These are phyloP conservation scores for Disparrhopalites patrizii DNA, from an alignment of 2,888 invertebrate species.

Conservation along the genomic window DNA sequence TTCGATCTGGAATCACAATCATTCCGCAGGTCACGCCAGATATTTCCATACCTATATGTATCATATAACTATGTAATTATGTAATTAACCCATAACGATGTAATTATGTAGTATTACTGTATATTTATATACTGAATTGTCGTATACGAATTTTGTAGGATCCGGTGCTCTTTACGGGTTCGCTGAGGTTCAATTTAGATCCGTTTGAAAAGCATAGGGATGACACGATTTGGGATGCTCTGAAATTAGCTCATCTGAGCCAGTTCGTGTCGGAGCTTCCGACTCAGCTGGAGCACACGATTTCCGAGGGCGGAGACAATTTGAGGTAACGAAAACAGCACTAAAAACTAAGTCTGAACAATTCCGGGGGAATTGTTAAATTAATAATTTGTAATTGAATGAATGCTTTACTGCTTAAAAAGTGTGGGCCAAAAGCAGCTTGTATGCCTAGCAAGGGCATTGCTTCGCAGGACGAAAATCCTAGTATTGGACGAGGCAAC, in stretches of 20 bases:
- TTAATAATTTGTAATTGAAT: not conserved
- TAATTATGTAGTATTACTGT: not conserved
- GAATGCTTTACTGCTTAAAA: not conserved
- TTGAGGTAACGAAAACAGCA: conserved; percentile 44
- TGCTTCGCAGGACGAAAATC: conserved; percentile 4
- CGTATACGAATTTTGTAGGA: conserved; percentile 9
- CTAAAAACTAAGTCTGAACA: not conserved
- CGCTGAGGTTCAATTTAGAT: conserved; percentile 8
- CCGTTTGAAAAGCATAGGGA: conserved; percentile 9
- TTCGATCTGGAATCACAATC: conserved; percentile 78
- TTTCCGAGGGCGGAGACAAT: conserved; percentile 51
- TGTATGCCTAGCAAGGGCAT: conserved; percentile 5
- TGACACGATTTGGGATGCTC: conserved; percentile 45
- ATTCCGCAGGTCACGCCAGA: conserved; percentile 55
- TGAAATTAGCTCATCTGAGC: conserved; percentile 57
- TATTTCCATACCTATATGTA: not conserved
- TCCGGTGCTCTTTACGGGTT: conserved; percentile 7
- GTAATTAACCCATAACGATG: not conserved
- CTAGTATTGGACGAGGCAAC: conserved; percentile 57
- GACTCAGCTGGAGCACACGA: conserved; percentile 50
- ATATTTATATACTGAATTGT: not conserved
- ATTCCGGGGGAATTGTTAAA: not conserved
- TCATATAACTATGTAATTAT: not conserved
- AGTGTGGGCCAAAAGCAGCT: conserved; percentile 11
- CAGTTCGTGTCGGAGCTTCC: conserved; percentile 49